phyloP scores from a whole-genome alignment of 2,888 invertebrate species.

The Tetheella fluctuosa region DNA sequence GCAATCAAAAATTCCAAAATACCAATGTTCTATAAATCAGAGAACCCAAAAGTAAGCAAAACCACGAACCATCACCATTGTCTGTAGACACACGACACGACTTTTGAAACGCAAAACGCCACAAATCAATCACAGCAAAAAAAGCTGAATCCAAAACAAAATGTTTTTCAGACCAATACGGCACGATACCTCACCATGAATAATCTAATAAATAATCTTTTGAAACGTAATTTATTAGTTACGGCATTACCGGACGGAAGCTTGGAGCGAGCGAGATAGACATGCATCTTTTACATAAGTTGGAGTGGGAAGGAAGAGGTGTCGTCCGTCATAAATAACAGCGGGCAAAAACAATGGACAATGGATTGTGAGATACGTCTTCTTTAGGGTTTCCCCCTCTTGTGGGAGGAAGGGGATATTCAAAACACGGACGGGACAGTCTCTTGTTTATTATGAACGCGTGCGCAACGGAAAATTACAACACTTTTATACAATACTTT shows the following conservation, averaged over 20 bases:
- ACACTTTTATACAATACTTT: too few relatives aligned
- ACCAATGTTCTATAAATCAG: background rate
- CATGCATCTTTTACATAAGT: constrained; percentile 30
- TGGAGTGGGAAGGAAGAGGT: constrained; percentile 58
- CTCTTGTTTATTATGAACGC: constrained; percentile 40
- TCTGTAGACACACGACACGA: constrained; percentile 36
- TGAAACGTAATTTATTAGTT: constrained; percentile 79
- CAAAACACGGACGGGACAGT: constrained; percentile 38
- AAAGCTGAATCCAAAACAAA: constrained; percentile 49
- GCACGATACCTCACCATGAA: constrained; percentile 73
- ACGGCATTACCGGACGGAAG: constrained; percentile 78
- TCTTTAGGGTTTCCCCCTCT: constrained; percentile 69
- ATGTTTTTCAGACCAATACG: constrained; percentile 78
- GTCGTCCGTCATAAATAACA: constrained; percentile 82
- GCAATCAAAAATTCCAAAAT: background rate
- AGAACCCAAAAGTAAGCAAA: constrained; percentile 18
- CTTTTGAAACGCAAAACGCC: constrained; percentile 31
- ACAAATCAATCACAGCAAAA: constrained; percentile 74
- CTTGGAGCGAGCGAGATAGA: constrained; percentile 58
- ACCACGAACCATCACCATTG: constrained; percentile 40
- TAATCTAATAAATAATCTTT: constrained; percentile 84
- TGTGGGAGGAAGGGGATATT: constrained; percentile 35
- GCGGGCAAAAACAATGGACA: constrained; percentile 83
- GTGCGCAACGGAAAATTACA: constrained; percentile 46
- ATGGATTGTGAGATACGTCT: constrained; percentile 83